A percentile compares a stretch with the other conserved stretches of the same genome.
These are phyloP conservation scores for Drosophila neotestacea DNA, from an alignment of 2,888 invertebrate genomes.

Conservation along the genomic window DNA sequence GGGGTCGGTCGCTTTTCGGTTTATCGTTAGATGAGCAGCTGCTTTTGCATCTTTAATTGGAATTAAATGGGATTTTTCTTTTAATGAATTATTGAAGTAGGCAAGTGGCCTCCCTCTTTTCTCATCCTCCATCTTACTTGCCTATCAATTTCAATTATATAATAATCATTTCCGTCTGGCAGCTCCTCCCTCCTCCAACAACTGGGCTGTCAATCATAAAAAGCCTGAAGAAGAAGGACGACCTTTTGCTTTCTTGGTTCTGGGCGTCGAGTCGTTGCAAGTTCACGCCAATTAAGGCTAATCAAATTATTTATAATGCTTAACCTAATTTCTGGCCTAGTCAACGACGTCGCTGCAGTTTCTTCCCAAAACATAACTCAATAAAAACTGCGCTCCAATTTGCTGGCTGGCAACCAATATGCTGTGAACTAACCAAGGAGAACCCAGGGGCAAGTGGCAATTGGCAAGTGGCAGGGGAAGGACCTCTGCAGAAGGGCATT, in stretches of 20 bases:
- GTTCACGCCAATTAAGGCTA: constrained; percentile 82
- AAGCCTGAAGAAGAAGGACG: constrained; percentile 25
- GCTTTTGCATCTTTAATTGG: constrained; percentile 78
- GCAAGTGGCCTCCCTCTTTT: constrained; percentile 15
- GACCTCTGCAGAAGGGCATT: constrained; percentile 10
- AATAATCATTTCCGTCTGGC: constrained; percentile 77
- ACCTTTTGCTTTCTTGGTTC: constrained; percentile 4
- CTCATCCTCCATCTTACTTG: constrained; percentile 7
- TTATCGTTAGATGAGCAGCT: constrained; percentile 69
- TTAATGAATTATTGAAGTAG: constrained; percentile 70
- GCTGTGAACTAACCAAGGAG: constrained; percentile 2
- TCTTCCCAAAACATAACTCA: constrained; percentile 49
- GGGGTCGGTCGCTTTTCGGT: constrained; percentile 38
- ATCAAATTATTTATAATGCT: constrained; percentile 84
- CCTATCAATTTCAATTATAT: constrained; percentile 81
- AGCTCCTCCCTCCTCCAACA: not conserved
- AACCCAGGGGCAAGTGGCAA: constrained; percentile 15
- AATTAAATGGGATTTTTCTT: constrained; percentile 67
- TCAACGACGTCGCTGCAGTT: constrained; percentile 39
- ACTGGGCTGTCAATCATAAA: constrained; percentile 72
- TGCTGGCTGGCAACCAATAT: constrained; percentile 51
- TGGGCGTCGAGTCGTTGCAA: constrained; percentile 46
- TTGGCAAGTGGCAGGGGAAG: not conserved
- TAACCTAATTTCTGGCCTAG: constrained; percentile 81
- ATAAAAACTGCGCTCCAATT: constrained; percentile 71